Evolutionary conservation across 2,888 invertebrate species (phyloP).

Genomic region (Phasia obesa): DNA sequence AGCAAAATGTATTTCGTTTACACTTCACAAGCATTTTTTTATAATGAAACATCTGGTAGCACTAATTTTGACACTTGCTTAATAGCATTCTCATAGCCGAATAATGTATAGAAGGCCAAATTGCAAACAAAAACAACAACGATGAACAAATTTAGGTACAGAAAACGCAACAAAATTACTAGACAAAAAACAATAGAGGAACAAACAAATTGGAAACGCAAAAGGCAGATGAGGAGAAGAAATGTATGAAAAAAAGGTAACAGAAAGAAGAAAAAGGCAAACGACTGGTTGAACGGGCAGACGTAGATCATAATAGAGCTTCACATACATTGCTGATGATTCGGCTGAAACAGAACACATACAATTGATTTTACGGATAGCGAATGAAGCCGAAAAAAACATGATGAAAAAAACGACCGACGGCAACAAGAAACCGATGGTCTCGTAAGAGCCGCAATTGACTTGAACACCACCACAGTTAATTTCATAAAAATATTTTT

Average conservation of each 20-base stretch:
- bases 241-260: slow-evolving; percentile 45
- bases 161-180: slow-evolving; percentile 68
- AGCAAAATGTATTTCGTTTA: no score
- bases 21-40: no score
- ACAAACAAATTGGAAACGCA: slow-evolving; percentile 53
- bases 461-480: slow-evolving; percentile 53
- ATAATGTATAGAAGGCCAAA: slow-evolving; percentile 59
- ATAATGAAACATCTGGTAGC: slow-evolving; percentile 30
- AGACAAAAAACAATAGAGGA: slow-evolving; percentile 60
- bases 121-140: slow-evolving; percentile 60
- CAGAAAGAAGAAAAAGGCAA: slow-evolving; percentile 47
- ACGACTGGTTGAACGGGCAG: slow-evolving; percentile 72
- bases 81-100: slow-evolving; percentile 33
- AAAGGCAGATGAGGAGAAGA: slow-evolving; percentile 36
- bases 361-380: slow-evolving; percentile 77
- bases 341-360: slow-evolving; percentile 72
- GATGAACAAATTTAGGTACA: slow-evolving; percentile 68
- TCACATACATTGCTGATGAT: slow-evolving; percentile 76
- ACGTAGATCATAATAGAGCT: slow-evolving; percentile 75
- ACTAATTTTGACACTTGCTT: slow-evolving; percentile 54
- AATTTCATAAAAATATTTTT: slow-evolving; percentile 26
- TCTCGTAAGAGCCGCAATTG: slow-evolving; percentile 65
- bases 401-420: slow-evolving; percentile 70
- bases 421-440: slow-evolving; percentile 63
- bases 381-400: slow-evolving; percentile 69